A percentile compares a stretch with the other conserved stretches of the same genome.
These are phyloP conservation scores for Hydractinia echinata DNA, from an alignment of 30 jellyfish, hydroid and myxozoan species.

Conservation along the genomic window DNA sequence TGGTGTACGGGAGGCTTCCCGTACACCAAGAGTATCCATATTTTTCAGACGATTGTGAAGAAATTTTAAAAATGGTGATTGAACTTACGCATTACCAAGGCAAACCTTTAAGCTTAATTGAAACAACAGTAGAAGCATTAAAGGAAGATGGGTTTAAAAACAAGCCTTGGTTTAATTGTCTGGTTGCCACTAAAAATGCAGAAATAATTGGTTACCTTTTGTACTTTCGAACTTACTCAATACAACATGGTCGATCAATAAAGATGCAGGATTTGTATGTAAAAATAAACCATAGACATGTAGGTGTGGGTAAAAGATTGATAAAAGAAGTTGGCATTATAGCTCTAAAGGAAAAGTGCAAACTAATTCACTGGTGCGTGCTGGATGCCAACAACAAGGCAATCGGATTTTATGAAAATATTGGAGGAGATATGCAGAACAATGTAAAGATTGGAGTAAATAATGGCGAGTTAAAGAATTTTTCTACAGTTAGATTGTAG, in stretches of 20 bases:
- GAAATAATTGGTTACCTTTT: slow-evolving; percentile 54
- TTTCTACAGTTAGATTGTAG: too few relatives aligned
- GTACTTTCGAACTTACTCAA: slow-evolving; percentile 55
- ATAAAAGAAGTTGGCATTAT: slow-evolving; percentile 39
- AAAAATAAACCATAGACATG: slow-evolving; percentile 47
- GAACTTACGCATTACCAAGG: too few relatives aligned
- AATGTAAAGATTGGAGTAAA: slow-evolving; percentile 30
- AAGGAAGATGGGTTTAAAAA: too few relatives aligned
- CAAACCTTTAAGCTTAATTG: too few relatives aligned
- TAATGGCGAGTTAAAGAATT: background rate
- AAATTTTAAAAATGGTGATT: too few relatives aligned
- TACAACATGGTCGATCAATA: slow-evolving; percentile 62
- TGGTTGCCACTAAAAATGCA: background rate
- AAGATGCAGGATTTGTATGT: slow-evolving; percentile 65
- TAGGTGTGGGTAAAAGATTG: slow-evolving; percentile 46
- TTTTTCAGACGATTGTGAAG: too few relatives aligned
- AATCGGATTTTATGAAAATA: slow-evolving; percentile 45
- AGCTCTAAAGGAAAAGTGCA: slow-evolving; percentile 38
- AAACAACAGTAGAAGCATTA: too few relatives aligned
- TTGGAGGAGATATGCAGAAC: slow-evolving; percentile 59
- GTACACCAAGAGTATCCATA: too few relatives aligned
- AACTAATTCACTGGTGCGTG: slow-evolving; percentile 45
- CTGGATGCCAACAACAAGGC: slow-evolving; percentile 63
- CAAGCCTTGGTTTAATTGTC: background rate
- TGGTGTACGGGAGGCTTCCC: too few relatives aligned